Conservation (phyloP, 2,888 invertebrate genomes). For the Lamellibrachia satsuma region DNA sequence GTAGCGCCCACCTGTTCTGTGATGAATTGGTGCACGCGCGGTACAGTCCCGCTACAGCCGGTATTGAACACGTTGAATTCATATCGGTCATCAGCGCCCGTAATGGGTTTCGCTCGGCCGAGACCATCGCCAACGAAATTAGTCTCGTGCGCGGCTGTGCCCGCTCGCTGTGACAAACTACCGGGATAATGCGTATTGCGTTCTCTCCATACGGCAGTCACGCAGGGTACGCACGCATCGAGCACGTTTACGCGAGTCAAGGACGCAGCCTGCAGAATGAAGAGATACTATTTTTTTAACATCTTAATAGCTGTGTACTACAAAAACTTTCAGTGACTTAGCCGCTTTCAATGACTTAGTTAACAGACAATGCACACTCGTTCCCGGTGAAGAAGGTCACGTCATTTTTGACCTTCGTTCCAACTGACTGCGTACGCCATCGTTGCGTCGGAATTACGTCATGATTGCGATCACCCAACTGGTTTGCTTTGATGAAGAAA, state of each 20-base stretch:
- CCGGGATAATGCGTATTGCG: background rate
- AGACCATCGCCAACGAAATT: background rate
- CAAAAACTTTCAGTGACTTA: background rate
- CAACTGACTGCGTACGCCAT: too few species aligned
- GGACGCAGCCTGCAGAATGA: background rate
- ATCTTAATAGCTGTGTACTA: background rate
- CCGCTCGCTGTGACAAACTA: background rate
- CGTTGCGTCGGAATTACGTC: too few species aligned
- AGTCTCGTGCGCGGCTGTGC: background rate
- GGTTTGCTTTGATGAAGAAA: too few species aligned
- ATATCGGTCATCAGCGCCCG: background rate
- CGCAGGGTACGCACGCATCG: background rate
- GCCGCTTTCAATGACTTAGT: background rate
- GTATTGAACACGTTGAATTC: background rate
- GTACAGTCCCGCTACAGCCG: background rate
- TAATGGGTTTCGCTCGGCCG: background rate
- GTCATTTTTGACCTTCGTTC: too few species aligned
- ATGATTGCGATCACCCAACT: too few species aligned
- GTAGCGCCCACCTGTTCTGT: background rate
- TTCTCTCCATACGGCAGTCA: background rate
- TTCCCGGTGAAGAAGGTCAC: background rate
- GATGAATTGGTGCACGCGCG: background rate
- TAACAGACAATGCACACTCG: background rate
- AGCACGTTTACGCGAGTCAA: background rate
- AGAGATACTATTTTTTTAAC: background rate